Percentiles rank a stretch among this genome's conserved stretches.
phyloP scores from a whole-genome alignment of 2,113 vertebrate species.

The Paramormyrops kingsleyae region DNA sequence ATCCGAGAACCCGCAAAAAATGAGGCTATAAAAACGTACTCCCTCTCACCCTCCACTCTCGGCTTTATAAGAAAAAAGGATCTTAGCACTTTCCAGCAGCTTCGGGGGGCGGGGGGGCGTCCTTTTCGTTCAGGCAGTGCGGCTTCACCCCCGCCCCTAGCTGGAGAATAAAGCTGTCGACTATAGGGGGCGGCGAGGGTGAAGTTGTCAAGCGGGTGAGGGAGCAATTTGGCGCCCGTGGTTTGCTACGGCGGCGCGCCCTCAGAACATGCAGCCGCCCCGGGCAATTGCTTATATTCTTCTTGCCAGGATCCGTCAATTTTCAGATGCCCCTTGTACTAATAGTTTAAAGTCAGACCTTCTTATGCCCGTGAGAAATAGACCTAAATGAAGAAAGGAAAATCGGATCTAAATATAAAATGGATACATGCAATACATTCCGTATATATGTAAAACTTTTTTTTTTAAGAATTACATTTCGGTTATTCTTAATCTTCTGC shows the following conservation, averaged over 20 bases:
- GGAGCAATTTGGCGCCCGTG: neutral
- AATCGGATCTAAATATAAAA: neutral
- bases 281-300: neutral
- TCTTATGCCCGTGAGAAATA: neutral
- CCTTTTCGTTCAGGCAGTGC: neutral
- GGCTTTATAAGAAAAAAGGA: neutral
- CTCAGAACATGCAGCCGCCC: neutral
- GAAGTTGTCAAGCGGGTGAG: neutral
- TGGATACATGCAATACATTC: neutral
- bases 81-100: neutral
- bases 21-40: neutral
- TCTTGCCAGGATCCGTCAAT: neutral
- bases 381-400: neutral
- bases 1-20: neutral
- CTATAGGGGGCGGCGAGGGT: neutral
- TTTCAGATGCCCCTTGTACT: neutral
- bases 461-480: neutral
- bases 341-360: neutral
- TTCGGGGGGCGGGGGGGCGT: neutral
- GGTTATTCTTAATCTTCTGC: neutral
- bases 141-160: neutral
- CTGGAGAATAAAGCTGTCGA: neutral
- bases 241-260: neutral
- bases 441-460: neutral
- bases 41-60: neutral